A percentile compares a stretch with the other conserved stretches of the same genome.
These are phyloP conservation scores for Taenioides sp. DNA, from an alignment of 2,797 vertebrate genomes.

Conservation along the genomic window DNA sequence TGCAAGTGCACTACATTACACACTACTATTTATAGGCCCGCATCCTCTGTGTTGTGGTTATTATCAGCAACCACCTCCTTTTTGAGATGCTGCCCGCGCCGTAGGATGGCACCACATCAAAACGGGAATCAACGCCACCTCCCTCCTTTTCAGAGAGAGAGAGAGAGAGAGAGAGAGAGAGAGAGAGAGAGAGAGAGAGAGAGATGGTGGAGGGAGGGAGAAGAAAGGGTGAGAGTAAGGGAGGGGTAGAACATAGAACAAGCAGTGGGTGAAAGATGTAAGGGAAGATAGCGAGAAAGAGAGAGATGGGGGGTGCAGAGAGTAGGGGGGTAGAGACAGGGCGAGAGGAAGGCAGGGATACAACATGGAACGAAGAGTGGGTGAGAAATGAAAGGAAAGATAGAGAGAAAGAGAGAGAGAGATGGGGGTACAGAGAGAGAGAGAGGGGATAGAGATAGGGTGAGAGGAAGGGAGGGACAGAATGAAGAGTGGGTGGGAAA, in stretches of 20 bases:
- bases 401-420: not conserved
- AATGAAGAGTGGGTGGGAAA: not conserved
- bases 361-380: not conserved
- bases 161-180: not conserved
- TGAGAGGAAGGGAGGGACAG: not conserved
- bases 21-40: constrained; percentile 10
- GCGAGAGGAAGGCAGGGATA: not conserved
- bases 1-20: constrained; percentile 20
- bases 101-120: constrained; percentile 44
- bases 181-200: not conserved
- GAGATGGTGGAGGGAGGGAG: not conserved
- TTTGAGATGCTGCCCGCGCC: constrained; percentile 32
- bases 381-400: not conserved
- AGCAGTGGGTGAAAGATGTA: not conserved
- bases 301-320: not conserved
- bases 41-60: constrained; percentile 20
- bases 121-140: constrained; percentile 28
- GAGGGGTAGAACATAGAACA: not conserved
- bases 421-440: not conserved
- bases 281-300: not conserved
- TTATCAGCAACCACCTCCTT: constrained; percentile 29
- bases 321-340: not conserved
- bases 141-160: constrained; percentile 17
- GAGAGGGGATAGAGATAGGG: not conserved
- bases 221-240: not conserved